Evolutionary conservation across 2,113 vertebrate genomes (phyloP).

Genomic region (Cyphotilapia sp.): DNA sequence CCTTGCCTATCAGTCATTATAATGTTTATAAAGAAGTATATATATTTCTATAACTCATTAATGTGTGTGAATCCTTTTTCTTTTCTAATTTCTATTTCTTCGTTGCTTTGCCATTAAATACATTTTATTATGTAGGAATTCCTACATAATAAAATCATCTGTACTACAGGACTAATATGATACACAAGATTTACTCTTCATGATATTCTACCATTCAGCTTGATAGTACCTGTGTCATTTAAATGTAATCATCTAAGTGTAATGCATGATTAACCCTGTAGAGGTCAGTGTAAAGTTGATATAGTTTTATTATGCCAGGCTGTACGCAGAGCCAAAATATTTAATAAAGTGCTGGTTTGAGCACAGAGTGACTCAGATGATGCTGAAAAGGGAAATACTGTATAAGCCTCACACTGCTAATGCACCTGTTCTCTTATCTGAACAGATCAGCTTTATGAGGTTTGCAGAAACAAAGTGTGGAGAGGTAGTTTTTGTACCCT

Average conservation of each 20-base stretch:
- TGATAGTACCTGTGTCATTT: neutral
- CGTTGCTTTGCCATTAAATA: rapidly evolving
- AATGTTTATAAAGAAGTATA: neutral
- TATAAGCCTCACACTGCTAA: neutral
- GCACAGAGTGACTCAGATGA: neutral
- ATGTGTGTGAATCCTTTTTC: neutral
- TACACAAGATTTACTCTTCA: neutral
- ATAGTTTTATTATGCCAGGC: neutral
- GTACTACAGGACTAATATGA: neutral
- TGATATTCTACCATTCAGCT: neutral
- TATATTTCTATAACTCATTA: neutral
- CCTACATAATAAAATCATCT: neutral
- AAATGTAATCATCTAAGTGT: neutral
- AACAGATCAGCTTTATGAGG: neutral
- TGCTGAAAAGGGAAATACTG: neutral
- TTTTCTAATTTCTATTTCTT: neutral
- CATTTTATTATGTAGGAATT: neutral
- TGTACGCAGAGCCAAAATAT: neutral
- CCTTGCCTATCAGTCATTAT: neutral
- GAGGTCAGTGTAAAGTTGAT: slow-evolving; percentile 8
- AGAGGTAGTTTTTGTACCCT: rapidly evolving
- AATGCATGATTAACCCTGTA: neutral
- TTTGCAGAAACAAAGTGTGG: neutral
- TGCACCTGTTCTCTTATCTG: neutral
- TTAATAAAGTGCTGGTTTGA: neutral